A percentile compares a stretch with the other conserved stretches of the same genome.
Evolutionary conservation across 2,797 vertebrate species (phyloP).

Genomic region (Bradypodion pumilum): DNA sequence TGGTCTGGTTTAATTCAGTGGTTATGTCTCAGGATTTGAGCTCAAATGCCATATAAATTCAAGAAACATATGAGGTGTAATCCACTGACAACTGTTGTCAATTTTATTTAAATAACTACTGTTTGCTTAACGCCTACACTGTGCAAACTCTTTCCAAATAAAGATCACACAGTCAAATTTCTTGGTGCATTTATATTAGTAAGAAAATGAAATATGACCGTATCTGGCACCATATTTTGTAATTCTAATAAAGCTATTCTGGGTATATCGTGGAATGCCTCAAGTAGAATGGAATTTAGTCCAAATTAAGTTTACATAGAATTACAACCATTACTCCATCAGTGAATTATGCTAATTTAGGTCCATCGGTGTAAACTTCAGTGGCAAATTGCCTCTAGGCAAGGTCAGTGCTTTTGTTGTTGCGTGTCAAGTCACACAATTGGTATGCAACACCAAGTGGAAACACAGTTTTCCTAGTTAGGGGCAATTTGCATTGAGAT

Average conservation of each 20-base stretch:
- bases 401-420: too few species aligned
- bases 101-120: neutral
- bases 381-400: too few species aligned
- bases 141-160: neutral
- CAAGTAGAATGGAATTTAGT: neutral
- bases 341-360: too few species aligned
- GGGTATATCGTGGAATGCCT: too few species aligned
- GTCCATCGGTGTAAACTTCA: too few species aligned
- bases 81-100: neutral
- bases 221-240: too few species aligned
- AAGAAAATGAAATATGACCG: neutral
- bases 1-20: neutral
- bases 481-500: too few species aligned
- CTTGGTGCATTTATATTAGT: neutral
- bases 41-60: neutral
- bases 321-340: neutral
- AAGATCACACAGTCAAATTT: neutral
- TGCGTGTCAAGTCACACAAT: too few species aligned
- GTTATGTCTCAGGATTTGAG: neutral
- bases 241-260: too few species aligned
- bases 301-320: neutral
- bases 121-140: neutral
- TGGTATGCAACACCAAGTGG: too few species aligned
- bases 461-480: too few species aligned
- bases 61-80: neutral